A percentile compares a stretch with the other conserved stretches of the same genome.
phyloP scores from a whole-genome alignment of 2,797 vertebrate genomes.

The Hypotaenidia philippensis region DNA sequence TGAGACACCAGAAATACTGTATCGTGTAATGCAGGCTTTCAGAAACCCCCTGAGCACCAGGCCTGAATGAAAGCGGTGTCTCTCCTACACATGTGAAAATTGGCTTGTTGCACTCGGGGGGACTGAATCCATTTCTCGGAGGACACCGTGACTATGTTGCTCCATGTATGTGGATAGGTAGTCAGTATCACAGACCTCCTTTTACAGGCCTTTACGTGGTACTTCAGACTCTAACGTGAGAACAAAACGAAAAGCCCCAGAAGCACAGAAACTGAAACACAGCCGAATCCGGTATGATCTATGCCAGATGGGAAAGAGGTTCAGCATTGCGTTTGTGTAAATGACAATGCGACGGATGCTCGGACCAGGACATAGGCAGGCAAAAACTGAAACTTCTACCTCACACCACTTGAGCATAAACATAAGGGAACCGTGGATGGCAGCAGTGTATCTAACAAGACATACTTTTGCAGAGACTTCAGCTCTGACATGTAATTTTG shows the following conservation, averaged over 20 bases:
- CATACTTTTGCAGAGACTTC: not conserved
- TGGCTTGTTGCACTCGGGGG: too few relatives aligned
- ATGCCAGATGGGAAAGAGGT: not conserved
- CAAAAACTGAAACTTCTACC: not conserved
- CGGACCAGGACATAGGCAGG: not conserved
- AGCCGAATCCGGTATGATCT: not conserved
- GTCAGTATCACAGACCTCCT: not conserved
- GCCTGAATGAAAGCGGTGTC: too few relatives aligned
- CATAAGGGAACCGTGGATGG: not conserved
- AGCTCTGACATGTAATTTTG: not conserved
- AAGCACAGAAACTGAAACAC: not conserved
- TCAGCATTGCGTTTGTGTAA: not conserved
- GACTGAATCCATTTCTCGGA: too few relatives aligned
- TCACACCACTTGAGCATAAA: not conserved
- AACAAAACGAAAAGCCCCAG: not conserved
- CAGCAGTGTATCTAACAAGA: not conserved
- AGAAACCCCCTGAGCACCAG: too few relatives aligned
- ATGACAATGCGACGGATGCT: not conserved
- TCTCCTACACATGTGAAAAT: too few relatives aligned
- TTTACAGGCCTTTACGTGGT: not conserved
- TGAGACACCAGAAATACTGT: not conserved
- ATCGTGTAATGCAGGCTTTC: not conserved
- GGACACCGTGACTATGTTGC: too few relatives aligned
- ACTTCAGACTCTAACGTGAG: not conserved
- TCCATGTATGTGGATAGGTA: not conserved